Evolutionary conservation across 1,140 invertebrate species (phyloP).

Genomic region (Drosophila melanogaster): Release_6_plus_ISO1_MT NT_033779.5:18515501-18516000

Average conservation of each 20-base stretch:
- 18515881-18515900: constrained; percentile 22
- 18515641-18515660: constrained; percentile 55
- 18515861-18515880: constrained; percentile 35
- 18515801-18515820: constrained; percentile 43
- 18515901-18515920: constrained; percentile 37
- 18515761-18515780: constrained; percentile 57
- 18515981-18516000: constrained; percentile 7
- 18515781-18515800: constrained; percentile 64
- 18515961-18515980: constrained; percentile 20
- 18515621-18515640: constrained; percentile 2
- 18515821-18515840: constrained; percentile 59
- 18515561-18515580: constrained; percentile 79
- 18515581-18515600: constrained; percentile 48
- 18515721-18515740: constrained; percentile 72
- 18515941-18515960: constrained; percentile 47
- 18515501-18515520: constrained; percentile 56
- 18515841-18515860: constrained; percentile 37
- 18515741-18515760: constrained; percentile 36
- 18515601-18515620: constrained; percentile 4
- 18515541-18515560: constrained; percentile 71
- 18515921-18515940: constrained; percentile 26
- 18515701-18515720: constrained; percentile 29
- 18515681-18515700: constrained; percentile 35
- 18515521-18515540: constrained; percentile 78
- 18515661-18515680: constrained; percentile 33